phyloP scores from a whole-genome alignment of 2,113 vertebrate species.

The Donacobius atricapilla region DNA sequence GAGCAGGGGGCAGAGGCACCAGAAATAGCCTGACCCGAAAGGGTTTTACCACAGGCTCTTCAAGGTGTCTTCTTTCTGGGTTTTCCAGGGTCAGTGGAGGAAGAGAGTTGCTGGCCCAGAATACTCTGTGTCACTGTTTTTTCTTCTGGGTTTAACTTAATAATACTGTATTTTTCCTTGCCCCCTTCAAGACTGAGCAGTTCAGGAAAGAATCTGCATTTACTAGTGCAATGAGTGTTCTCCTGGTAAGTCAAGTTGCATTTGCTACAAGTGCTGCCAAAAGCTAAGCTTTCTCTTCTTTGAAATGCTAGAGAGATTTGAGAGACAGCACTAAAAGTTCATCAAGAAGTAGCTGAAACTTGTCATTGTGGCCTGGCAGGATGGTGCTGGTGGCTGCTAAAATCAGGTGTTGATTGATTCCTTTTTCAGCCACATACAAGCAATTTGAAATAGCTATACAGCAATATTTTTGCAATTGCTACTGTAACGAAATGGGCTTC shows the following conservation, averaged over 20 bases:
- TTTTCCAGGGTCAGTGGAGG: neutral
- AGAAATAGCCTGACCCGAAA: neutral
- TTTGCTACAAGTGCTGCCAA: neutral
- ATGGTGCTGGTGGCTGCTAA: neutral
- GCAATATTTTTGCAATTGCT: neutral
- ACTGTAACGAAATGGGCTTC: neutral
- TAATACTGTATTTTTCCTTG: neutral
- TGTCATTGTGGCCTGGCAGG: neutral
- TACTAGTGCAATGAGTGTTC: neutral
- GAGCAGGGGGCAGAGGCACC: neutral
- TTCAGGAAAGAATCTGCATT: neutral
- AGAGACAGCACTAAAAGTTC: neutral
- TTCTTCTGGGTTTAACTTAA: neutral
- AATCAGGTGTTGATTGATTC: neutral
- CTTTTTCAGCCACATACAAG: neutral
- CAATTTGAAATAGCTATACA: neutral
- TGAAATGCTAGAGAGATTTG: neutral
- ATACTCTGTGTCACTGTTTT: neutral
- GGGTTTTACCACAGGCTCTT: neutral
- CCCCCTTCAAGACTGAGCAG: neutral
- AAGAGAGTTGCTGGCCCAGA: neutral
- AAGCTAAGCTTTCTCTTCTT: neutral
- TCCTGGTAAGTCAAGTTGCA: neutral
- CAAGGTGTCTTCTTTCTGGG: neutral
- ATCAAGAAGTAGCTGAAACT: neutral